phyloP scores from a whole-genome alignment of 1,140 invertebrate species.

The Drosophila sp. region DNA sequence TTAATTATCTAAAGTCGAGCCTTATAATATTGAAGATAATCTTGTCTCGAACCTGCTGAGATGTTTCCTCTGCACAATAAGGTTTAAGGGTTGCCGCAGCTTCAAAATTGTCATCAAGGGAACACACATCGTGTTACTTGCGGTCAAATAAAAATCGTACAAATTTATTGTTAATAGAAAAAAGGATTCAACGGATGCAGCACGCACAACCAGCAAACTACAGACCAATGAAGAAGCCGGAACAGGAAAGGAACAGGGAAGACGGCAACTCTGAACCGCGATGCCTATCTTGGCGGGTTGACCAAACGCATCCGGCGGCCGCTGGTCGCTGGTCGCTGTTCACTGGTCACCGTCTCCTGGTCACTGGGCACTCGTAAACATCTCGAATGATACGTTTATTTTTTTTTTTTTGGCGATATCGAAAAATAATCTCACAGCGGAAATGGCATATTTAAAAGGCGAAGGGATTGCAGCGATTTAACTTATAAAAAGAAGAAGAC shows the following conservation, averaged over 20 bases:
- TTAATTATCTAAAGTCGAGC: no score
- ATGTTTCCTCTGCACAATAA: background rate
- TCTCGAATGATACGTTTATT: slow-evolving; percentile 70
- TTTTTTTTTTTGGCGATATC: slow-evolving; percentile 66
- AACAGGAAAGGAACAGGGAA: background rate
- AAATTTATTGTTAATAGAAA: slow-evolving; percentile 83
- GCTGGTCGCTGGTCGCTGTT: background rate
- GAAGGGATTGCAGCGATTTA: slow-evolving; percentile 78
- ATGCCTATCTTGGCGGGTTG: slow-evolving; percentile 67
- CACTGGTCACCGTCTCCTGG: slow-evolving; percentile 27
- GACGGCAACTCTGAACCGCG: slow-evolving; percentile 25
- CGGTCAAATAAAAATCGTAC: slow-evolving; percentile 67
- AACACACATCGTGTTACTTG: slow-evolving; percentile 41
- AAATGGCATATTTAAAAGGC: slow-evolving; percentile 82
- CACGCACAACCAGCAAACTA: slow-evolving; percentile 54
- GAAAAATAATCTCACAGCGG: slow-evolving; percentile 80
- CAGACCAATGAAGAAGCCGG: slow-evolving; percentile 1
- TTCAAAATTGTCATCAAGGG: slow-evolving; percentile 27
- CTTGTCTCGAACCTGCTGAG: background rate
- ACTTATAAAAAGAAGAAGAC: slow-evolving; percentile 65
- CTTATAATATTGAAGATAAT: no score
- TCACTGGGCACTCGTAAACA: slow-evolving; percentile 74
- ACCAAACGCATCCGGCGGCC: slow-evolving; percentile 35
- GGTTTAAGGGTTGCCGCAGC: slow-evolving; percentile 2
- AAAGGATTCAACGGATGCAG: slow-evolving; percentile 65